phyloP scores from a whole-genome alignment of 2,113 vertebrate genomes.

The Pollachius pollachius region DNA sequence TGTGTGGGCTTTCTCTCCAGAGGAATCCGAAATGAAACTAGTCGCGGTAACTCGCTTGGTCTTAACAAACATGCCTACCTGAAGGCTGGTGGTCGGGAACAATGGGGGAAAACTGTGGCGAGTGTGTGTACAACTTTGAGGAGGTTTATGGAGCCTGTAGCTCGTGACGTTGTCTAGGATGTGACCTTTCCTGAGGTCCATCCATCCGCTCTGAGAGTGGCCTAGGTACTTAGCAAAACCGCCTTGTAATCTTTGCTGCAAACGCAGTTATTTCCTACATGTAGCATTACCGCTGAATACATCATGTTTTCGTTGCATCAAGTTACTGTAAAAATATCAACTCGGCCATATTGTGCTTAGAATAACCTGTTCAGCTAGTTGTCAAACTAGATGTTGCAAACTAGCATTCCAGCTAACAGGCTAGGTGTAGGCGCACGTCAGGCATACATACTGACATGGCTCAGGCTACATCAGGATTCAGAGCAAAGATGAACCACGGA shows the following conservation, averaged over 20 bases:
- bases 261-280: not conserved
- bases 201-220: constrained; percentile 64
- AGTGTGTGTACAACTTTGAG: constrained; percentile 28
- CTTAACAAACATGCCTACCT: not conserved
- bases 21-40: constrained; percentile 34
- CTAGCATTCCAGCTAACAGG: constrained; percentile 58
- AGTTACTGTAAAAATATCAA: not conserved
- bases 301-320: not conserved
- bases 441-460: constrained; percentile 14
- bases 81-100: no score
- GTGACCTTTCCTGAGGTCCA: constrained; percentile 72
- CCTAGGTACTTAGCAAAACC: constrained; percentile 58
- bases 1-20: constrained; percentile 50
- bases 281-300: no score
- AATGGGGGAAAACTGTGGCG: not conserved
- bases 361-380: constrained; percentile 60
- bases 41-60: not conserved
- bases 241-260: not conserved
- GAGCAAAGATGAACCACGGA: not conserved
- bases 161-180: constrained; percentile 61
- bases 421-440: constrained; percentile 48
- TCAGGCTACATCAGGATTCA: not conserved
- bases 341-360: constrained; percentile 4
- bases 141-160: constrained; percentile 7
- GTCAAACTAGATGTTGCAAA: constrained; percentile 41